These are phyloP conservation scores for Drosophila falleni DNA, from an alignment of 2,888 invertebrate genomes.

Conservation along the genomic window DNA sequence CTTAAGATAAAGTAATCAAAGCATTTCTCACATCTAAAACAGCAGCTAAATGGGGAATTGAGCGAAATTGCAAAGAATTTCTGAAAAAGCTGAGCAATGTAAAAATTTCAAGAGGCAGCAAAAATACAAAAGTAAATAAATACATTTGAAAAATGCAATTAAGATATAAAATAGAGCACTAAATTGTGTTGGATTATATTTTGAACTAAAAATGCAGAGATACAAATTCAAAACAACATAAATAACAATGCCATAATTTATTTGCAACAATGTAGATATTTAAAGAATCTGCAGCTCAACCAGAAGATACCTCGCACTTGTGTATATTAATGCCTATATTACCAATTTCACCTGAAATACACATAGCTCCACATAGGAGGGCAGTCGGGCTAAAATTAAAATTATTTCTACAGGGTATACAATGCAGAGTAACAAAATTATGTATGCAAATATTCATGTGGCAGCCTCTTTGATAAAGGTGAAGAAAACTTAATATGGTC, in stretches of 20 bases:
- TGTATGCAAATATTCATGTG: slow-evolving; percentile 1
- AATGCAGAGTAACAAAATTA: not conserved
- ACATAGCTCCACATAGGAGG: not conserved
- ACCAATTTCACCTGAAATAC: no score
- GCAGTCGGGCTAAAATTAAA: not conserved
- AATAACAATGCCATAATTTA: slow-evolving; percentile 5
- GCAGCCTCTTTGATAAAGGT: slow-evolving; percentile 8
- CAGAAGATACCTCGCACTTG: not conserved
- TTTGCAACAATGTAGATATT: not conserved
- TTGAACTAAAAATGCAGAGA: not conserved
- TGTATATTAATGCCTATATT: no score
- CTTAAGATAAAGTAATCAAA: slow-evolving; percentile 61
- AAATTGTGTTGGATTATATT: not conserved
- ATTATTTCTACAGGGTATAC: not conserved
- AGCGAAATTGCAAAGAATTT: slow-evolving; percentile 35
- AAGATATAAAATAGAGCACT: not conserved
- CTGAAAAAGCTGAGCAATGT: slow-evolving; percentile 10
- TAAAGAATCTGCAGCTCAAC: not conserved
- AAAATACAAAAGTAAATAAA: not conserved
- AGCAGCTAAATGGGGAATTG: slow-evolving; percentile 40
- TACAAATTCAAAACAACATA: slow-evolving; percentile 1
- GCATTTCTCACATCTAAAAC: slow-evolving; percentile 38
- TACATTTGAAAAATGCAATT: slow-evolving; percentile 11
- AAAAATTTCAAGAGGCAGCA: not conserved
- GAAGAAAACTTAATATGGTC: slow-evolving; percentile 50